Evolutionary conservation across 1,140 invertebrate genomes (phyloP), one percentile per base, ranked within the genome.

Genomic region (Archivesica marissinica): DNA sequence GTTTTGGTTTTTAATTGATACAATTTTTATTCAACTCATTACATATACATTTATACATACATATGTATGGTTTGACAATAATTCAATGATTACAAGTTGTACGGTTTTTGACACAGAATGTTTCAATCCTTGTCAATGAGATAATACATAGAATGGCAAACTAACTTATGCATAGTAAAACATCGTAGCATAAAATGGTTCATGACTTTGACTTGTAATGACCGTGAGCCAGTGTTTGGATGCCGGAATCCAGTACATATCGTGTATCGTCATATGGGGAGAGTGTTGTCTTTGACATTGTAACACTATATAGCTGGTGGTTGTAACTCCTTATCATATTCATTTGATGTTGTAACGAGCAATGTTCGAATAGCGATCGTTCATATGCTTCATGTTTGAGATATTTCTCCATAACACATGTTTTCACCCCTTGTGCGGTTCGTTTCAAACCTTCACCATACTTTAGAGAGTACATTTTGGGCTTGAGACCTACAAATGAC

Each of bases 401-500:
- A 25, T 78, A 66, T 3, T 86, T 83, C 56, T n/a, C n/a, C n/a
- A 89, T 86, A 0, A 89, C 85, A 80, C 17, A 56, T 44, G 86
- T 88, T 35, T 88, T 88, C 0, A 88, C 85, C 1, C 76, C 85
- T 59, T 89, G 87, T 6, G 78, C 83, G 54, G 81, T 90, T 52
- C 81, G 64, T 68, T 68, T 68, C 25, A 23, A 28, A 80, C 3
- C 47, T 0, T 23, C 85, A 25, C 33, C 15, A 33, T 11, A 76
- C 39, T 25, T 35, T n/a, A 77, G 20, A 25, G 15, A 74, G 44
- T 85, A 85, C 76, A 87, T 70, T 86, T 88, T 87, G 0, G 70
- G 20, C 44, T 39, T 68, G 11, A 89, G 92, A 93, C 30, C 84
- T 2, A 83, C 68, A 84, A 87, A 87, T 9, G 85, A 47, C 28